Evolutionary conservation across 2,113 vertebrate genomes (phyloP).

Genomic region (Bathybates hornii): DNA sequence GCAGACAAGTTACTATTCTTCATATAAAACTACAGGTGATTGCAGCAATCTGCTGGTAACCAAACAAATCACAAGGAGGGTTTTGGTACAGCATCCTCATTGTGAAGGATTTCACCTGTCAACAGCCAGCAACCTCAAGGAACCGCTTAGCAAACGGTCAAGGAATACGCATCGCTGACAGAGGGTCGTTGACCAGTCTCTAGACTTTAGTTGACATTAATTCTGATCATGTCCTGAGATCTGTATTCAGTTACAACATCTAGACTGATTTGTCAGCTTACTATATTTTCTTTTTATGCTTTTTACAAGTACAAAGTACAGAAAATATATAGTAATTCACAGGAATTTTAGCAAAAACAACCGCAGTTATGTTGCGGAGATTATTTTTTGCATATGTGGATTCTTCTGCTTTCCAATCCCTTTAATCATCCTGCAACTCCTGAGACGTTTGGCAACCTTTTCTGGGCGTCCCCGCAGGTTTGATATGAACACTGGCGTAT

Average conservation of each 20-base stretch:
- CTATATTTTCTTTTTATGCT: neutral
- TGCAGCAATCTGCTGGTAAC: neutral
- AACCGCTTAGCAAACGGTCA: neutral
- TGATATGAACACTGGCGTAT: neutral
- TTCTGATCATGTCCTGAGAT: neutral
- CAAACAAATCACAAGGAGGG: neutral
- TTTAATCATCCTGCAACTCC: neutral
- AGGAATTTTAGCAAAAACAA: neutral
- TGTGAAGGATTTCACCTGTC: neutral
- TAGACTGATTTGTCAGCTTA: neutral
- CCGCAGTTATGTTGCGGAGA: neutral
- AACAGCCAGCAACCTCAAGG: neutral
- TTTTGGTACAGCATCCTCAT: neutral
- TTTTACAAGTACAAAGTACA: neutral
- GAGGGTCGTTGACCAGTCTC: neutral
- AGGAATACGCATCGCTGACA: neutral
- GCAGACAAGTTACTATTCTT: neutral
- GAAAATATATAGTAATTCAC: neutral
- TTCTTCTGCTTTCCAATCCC: neutral
- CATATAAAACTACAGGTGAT: neutral
- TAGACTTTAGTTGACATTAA: neutral
- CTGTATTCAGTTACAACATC: neutral
- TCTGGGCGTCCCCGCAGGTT: neutral
- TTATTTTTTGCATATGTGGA: neutral
- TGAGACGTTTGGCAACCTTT: neutral